Evolutionary conservation across 2,113 vertebrate species (phyloP).

Genomic region (Oreocharis arfaki): DNA sequence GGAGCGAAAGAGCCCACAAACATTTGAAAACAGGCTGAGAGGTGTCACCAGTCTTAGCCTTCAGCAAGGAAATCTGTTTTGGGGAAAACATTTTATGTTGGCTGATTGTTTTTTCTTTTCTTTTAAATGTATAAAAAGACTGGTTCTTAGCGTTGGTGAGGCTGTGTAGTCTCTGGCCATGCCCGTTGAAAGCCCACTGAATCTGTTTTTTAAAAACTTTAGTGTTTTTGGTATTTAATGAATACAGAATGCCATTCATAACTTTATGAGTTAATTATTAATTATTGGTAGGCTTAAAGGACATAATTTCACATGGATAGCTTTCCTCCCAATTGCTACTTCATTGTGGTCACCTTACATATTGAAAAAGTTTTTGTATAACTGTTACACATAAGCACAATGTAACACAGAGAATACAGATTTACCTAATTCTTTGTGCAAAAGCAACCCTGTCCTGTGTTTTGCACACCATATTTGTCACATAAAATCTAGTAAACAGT

Average conservation of each 20-base stretch:
- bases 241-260: neutral
- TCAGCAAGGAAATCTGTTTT: neutral
- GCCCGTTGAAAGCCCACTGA: neutral
- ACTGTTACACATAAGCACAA: neutral
- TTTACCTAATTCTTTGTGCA: neutral
- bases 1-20: neutral
- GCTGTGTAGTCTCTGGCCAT: neutral
- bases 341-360: neutral
- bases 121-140: neutral
- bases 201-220: neutral
- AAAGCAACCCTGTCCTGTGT: neutral
- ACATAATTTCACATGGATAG: neutral
- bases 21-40: neutral
- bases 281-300: neutral
- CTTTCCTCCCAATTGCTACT: neutral
- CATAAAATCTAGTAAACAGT: neutral
- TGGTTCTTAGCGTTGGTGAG: neutral
- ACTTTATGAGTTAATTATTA: neutral
- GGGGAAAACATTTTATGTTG: neutral
- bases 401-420: neutral
- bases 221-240: neutral
- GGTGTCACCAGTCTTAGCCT: neutral
- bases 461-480: neutral
- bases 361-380: neutral
- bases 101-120: neutral